Evolutionary conservation across 2,888 invertebrate species (phyloP), one percentile per base, ranked within the genome.

Genomic region (Augiades crinisus): DNA sequence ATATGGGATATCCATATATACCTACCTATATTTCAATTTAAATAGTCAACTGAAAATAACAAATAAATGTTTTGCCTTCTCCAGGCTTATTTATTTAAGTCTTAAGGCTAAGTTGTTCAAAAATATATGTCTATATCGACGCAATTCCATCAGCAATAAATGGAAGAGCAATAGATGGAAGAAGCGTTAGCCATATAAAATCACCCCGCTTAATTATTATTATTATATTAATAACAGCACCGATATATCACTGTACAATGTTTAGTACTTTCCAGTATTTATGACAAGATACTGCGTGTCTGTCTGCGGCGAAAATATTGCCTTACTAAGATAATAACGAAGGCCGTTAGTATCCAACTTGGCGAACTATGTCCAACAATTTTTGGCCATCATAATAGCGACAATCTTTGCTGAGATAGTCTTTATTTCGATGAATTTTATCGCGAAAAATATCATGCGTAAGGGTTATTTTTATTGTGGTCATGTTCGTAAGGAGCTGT

Each of bases 241-340:
- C 71, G 76, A 79, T 81, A 67, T 71, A 65, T 67, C 67, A 65
- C 59, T 67, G 70, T 67, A 77, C 70, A 77, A 81, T 75, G 77
- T 72, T 75, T 79, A 77, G 75, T 75, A n/a, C n/a, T n/a, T n/a
- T n/a, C n/a, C n/a, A n/a, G n/a, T n/a, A n/a, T n/a, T n/a, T 77
- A 75, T 73, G 72, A 78, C 72, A 79, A 75, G 70, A 69, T 67
- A 68, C 63, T 59, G 59, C 60, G 68, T 75, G 70, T 78, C 72
- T 74, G 75, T 75, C 69, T 75, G 65, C 67, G 64, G 72, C 73
- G 73, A 86, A 85, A 87, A 88, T 86, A 86, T 85, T 81, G 77
- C 72, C 71, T 78, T 86, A 87, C 83, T 88, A 85, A 78, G 76
- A 78, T 82, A 85, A 86, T 88, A 88, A 88, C 81, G 75, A 81